Evolutionary conservation across 2,113 vertebrate genomes (phyloP).

Genomic region (Patagioenas fasciata): DNA sequence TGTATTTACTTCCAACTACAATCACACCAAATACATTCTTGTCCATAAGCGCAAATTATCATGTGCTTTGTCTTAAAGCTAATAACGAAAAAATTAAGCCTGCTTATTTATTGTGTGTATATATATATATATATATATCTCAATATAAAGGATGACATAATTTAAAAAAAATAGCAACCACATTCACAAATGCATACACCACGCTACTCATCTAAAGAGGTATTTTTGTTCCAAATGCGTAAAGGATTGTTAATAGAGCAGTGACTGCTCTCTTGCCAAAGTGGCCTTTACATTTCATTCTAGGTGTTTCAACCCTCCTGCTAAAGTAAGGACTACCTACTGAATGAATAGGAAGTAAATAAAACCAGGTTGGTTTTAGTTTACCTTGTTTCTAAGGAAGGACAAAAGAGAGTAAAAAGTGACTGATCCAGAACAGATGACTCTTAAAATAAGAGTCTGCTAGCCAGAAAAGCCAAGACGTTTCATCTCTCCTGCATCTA

Average conservation of each 20-base stretch:
- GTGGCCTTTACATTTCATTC: accelerated
- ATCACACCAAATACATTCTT: not conserved
- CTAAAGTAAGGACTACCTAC: not conserved
- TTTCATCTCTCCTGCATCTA: not conserved
- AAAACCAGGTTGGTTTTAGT: not conserved
- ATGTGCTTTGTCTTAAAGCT: not conserved
- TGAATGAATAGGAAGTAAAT: not conserved
- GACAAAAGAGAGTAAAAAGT: not conserved
- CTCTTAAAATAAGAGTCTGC: not conserved
- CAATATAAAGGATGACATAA: not conserved
- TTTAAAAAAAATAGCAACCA: not conserved
- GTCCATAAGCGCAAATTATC: not conserved
- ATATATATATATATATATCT: too few species aligned
- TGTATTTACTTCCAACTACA: not conserved
- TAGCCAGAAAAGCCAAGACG: not conserved
- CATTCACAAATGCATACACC: not conserved
- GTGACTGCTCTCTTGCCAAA: not conserved
- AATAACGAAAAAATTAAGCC: not conserved
- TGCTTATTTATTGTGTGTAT: not conserved
- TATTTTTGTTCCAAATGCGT: not conserved
- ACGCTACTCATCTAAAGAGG: not conserved
- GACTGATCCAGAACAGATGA: not conserved
- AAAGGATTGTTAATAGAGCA: not conserved
- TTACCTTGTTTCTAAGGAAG: not conserved
- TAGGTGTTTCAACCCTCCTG: not conserved